Conservation (phyloP, 1,140 invertebrate species). For the Rhopalosiphum padi region DNA sequence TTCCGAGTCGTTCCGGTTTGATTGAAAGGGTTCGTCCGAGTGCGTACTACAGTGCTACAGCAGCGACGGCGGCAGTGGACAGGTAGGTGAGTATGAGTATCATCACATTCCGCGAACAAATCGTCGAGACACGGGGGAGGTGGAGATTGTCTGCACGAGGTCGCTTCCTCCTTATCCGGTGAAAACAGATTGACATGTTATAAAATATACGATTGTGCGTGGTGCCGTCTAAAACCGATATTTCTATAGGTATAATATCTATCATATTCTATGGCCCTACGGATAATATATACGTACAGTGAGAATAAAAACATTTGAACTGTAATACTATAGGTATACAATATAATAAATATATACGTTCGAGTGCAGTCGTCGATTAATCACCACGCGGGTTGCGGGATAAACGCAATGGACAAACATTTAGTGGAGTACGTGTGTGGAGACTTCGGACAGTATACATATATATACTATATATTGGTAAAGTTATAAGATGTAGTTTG, state of each 20-base stretch:
- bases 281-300: background rate
- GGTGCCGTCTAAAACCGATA: background rate
- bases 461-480: no score
- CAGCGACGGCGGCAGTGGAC: background rate
- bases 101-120: background rate
- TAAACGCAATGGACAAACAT: background rate
- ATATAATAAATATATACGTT: background rate
- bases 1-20: background rate
- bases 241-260: background rate
- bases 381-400: background rate
- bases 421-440: no score
- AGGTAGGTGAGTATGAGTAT: background rate
- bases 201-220: background rate
- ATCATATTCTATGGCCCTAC: background rate
- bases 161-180: background rate
- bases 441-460: no score
- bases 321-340: background rate
- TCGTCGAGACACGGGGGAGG: background rate
- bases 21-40: slow-evolving; percentile 12
- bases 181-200: background rate
- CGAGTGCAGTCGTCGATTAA: background rate
- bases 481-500: background rate
- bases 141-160: background rate
- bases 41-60: background rate
- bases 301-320: background rate